These are phyloP conservation scores for Tachuris rubrigastra DNA, from an alignment of 2,113 vertebrate genomes.

Conservation along the genomic window DNA sequence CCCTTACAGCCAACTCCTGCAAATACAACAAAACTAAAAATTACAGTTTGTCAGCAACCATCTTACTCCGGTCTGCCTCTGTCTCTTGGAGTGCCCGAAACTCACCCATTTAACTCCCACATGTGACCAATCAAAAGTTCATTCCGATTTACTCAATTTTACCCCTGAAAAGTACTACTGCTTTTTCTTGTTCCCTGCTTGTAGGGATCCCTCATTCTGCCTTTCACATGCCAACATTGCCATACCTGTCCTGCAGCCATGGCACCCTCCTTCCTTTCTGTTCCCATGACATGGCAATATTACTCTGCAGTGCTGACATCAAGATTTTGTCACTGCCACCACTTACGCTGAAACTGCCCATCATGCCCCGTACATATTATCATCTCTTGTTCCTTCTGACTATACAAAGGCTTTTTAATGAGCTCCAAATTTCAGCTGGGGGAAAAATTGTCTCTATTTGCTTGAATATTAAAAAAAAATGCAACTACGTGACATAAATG, in stretches of 20 bases:
- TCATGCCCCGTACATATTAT: neutral
- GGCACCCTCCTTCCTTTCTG: neutral
- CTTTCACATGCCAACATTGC: neutral
- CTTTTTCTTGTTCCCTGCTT: neutral
- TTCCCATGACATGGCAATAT: neutral
- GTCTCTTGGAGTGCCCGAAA: neutral
- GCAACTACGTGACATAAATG: neutral
- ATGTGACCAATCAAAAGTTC: neutral
- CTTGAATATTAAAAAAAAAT: neutral
- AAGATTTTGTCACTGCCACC: neutral
- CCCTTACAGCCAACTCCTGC: neutral
- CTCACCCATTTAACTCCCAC: neutral
- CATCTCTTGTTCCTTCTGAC: neutral
- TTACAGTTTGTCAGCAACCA: neutral
- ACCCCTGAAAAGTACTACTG: neutral
- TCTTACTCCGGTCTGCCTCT: neutral
- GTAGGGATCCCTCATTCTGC: accelerated
- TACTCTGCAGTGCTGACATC: accelerated
- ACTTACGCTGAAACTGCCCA: neutral
- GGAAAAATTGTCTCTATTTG: neutral
- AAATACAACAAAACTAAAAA: neutral
- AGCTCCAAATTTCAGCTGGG: neutral
- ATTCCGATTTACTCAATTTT: neutral
- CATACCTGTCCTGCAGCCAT: neutral
- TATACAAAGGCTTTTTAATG: neutral